Evolutionary conservation across 2,888 invertebrate species (phyloP), one percentile per base, ranked within the genome.

Genomic region (Tenthredo livida): DNA sequence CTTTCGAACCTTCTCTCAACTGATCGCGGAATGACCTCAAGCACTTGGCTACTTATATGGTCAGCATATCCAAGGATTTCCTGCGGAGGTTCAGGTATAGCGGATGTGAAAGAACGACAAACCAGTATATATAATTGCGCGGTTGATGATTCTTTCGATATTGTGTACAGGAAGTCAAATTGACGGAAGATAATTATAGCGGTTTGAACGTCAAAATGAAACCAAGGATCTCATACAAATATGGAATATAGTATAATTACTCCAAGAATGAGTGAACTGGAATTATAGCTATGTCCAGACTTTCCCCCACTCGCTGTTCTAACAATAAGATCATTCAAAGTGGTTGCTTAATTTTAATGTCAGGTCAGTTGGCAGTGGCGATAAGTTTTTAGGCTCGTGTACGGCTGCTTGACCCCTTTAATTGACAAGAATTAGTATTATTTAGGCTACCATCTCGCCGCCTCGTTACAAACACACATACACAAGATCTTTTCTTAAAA

Each of bases 351-450:
- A 61, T 80, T 61, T 80, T 61, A 61, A 80, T 61, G 29, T 61
- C 21, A 61, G 61, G 58, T 80, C 80, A 40, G 37, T 80, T 61
- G 50, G 77, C 77, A 40, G 50, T 29, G 37, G 58, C 80, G 25
- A 61, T 80, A 21, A 80, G 37, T 80, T 80, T 80, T 80, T 50
- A 77, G 29, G 47, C 73, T 73, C 73, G 21, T 25, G 10, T 67
- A 33, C 43, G 54, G 29, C 77, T 33, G 77, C 50, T 77, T 61
- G 80, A 80, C 80, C 80, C 61, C 80, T 40, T 80, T 61, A 80
- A 80, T 80, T 80, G 61, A 40, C 61, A 80, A 80, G 37, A 80
- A 80, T 80, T 80, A 58, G 80, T 80, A 37, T 33, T 80, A 80
- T 58, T 80, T 40, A 80, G 80, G 25, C 58, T 80, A 10, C 37